phyloP scores from a whole-genome alignment of 2,797 vertebrate genomes.

The Epinephelus awoara region DNA sequence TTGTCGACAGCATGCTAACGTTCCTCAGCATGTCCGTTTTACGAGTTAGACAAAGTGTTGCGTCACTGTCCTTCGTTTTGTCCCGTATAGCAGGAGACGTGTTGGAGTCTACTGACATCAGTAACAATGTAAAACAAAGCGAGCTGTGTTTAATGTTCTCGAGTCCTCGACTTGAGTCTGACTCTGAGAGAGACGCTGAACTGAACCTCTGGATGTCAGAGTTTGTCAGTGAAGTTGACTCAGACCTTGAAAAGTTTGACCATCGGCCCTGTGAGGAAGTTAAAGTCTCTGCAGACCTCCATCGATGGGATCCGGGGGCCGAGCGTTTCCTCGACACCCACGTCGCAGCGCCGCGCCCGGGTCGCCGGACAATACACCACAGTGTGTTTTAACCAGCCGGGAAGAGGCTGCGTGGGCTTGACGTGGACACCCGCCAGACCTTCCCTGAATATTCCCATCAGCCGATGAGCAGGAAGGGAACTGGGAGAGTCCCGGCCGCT shows the following conservation, averaged over 20 bases:
- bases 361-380: constrained; percentile 68
- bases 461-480: constrained; percentile 65
- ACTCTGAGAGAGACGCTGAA: constrained; percentile 1
- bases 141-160: too few species aligned
- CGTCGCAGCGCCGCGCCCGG: constrained; percentile 48
- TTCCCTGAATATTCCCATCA: constrained; percentile 59
- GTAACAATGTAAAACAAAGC: too few species aligned
- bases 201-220: not conserved
- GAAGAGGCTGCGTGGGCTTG: constrained; percentile 69
- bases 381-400: constrained; percentile 55
- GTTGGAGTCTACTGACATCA: too few species aligned
- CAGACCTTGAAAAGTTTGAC: constrained; percentile 7
- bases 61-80: too few species aligned
- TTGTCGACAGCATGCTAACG: too few species aligned
- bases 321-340: constrained; percentile 63
- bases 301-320: constrained; percentile 11
- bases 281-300: constrained; percentile 3
- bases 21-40: too few species aligned
- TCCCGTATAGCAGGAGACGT: too few species aligned
- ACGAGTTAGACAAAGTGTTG: too few species aligned
- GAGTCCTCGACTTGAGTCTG: not conserved
- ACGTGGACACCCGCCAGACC: constrained; percentile 66
- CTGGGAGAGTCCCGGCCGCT: constrained; percentile 71
- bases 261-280: constrained; percentile 39
- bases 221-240: not conserved